phyloP scores from a whole-genome alignment of 2,888 invertebrate species.

The Smittia sp. region DNA sequence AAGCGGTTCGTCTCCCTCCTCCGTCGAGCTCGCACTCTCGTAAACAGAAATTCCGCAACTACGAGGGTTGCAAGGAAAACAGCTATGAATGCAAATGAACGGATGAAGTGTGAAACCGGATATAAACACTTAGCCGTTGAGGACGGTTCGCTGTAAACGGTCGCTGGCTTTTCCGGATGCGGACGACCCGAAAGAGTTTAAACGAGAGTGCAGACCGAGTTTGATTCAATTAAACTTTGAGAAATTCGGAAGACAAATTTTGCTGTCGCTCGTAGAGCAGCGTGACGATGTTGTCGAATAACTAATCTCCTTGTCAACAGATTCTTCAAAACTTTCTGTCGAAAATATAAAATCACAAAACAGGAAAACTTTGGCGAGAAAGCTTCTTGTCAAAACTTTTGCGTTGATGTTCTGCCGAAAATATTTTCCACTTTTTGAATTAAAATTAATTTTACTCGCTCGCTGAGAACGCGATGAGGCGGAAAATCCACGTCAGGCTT shows the following conservation, averaged over 20 bases:
- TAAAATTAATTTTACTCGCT: too few relatives aligned
- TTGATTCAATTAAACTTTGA: not conserved
- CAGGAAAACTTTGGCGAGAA: too few relatives aligned
- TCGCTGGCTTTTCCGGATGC: not conserved
- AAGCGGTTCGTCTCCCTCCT: not conserved
- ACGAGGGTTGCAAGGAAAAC: not conserved
- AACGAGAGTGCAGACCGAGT: not conserved
- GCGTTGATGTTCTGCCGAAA: too few relatives aligned
- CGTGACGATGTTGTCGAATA: too few relatives aligned
- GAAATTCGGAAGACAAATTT: not conserved
- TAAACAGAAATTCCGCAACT: not conserved
- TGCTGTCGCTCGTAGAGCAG: not conserved
- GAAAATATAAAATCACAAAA: too few relatives aligned
- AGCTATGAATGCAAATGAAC: not conserved
- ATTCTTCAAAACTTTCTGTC: too few relatives aligned
- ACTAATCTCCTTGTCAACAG: too few relatives aligned
- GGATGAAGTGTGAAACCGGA: conserved; percentile 31
- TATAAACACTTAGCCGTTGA: conserved; percentile 28
- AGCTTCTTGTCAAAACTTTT: too few relatives aligned
- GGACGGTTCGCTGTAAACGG: not conserved
- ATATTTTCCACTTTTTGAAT: too few relatives aligned
- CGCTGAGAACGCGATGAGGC: not conserved
- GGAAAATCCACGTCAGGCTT: not conserved
- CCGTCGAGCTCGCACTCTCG: not conserved
- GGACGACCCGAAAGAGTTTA: not conserved